A percentile compares a stretch with the other conserved stretches of the same genome.
Evolutionary conservation across 2,113 vertebrate genomes (phyloP).

Genomic region (Callospermophilus lateralis): DNA sequence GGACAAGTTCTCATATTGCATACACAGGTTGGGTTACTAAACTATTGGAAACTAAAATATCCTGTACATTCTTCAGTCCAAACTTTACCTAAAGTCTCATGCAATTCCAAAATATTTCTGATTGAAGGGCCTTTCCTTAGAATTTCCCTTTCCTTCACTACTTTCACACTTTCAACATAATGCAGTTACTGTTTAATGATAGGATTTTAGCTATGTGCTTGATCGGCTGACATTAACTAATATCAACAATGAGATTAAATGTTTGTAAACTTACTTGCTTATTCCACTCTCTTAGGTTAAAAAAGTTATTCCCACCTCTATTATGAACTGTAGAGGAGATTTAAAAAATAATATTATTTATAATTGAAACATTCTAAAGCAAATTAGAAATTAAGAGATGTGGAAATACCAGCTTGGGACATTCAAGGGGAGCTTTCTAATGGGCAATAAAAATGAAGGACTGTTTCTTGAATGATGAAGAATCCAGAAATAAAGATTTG

Average conservation of each 20-base stretch:
- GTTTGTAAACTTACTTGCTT: background rate
- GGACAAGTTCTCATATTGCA: background rate
- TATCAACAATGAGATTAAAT: background rate
- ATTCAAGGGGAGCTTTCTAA: background rate
- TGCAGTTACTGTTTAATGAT: background rate
- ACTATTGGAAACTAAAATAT: background rate
- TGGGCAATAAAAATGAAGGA: background rate
- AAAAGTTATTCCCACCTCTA: background rate
- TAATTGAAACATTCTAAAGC: background rate
- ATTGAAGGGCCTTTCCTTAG: background rate
- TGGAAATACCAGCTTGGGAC: background rate
- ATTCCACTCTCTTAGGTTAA: background rate
- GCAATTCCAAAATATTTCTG: background rate
- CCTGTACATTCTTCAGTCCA: background rate
- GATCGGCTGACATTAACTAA: background rate
- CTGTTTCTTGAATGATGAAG: background rate
- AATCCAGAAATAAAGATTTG: background rate
- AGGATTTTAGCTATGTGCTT: background rate
- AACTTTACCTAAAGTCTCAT: background rate
- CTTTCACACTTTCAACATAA: background rate
- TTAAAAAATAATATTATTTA: slow-evolving; percentile 24
- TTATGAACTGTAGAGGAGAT: background rate
- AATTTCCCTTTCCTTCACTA: background rate
- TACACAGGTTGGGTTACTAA: background rate
- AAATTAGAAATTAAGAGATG: background rate